Base-by-base conservation (phyloP, 2,797 vertebrate species). In the Rhinogobio ventralis region DNA sequence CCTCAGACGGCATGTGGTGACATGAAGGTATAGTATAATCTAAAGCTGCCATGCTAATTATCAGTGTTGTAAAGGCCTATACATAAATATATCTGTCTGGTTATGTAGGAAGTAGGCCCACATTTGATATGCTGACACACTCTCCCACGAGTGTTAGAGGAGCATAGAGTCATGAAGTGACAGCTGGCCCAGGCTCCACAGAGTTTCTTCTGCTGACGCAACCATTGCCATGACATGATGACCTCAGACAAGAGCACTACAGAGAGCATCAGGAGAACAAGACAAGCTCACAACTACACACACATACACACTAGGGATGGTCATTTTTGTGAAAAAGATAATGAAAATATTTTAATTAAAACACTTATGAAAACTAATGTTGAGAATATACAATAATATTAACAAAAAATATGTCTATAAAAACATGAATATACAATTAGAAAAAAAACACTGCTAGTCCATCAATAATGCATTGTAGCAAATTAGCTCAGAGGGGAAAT, bases 181-280 rank as follows among this genome's bases (percentile, higher is more conserved):
- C 87, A 90, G 86, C 84, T 88, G 92, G 87, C 87, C 74, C 23
- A 87, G 68, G 78, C 87, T 83, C 87, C 73, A 89, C 89, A 75
- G 30, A 77, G 82, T 75, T 91, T 89, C 89, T 51, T 85, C 86
- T 89, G 89, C 91, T 87, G 87, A 90, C 85, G 76, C 90, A 91
- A 90, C 85, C 88, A 94, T 92, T 91, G 88, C 67, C 82, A 88
- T 92, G 92, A 94, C 91, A 91, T 90, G 89, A 95, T 93, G 90
- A 88, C 88, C 91, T 90, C 84, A 89, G 93, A 95, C 93, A 92
- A 87, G 90, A 85, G 85, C 85, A 69, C 60, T 78, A 25, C 64
- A 66, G 46, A 75, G 19, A 86, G 69, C 28, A 84, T 89, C 89
- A 85, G 84, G 90, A 91, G 91, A 92, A 87, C 86, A 3, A 25